Base-by-base conservation (phyloP, 1,140 invertebrate species). In the Euwallacea similis region DNA sequence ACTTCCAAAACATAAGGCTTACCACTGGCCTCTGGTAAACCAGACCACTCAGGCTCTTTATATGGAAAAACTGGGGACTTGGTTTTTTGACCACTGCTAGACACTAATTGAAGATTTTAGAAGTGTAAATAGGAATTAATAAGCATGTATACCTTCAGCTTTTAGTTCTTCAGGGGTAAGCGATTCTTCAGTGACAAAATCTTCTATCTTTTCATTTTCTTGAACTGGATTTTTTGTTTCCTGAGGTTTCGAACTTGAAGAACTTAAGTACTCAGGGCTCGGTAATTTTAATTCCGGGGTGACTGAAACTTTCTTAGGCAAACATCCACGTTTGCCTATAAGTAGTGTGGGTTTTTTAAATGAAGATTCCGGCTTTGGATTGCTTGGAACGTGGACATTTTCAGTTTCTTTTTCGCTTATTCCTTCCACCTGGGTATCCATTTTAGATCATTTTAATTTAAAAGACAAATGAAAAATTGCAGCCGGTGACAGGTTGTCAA, bases 1-100 rank as follows among this genome's bases (percentile, higher is more conserved):
- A 94, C 86, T 83, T 94, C 92, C 66, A 93, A 84, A 53, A 81
- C 84, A 78, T 91, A 92, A 8, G 85, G 79, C 16, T 81, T 80
- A 16, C 82, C 81, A 80, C 65, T 78, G 41, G 82, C 76, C 15
- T 83, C 79, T 6, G 91, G 89, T n/a, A 86, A 72, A 0, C 88
- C 88, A 56, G 89, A 87, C 93, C 93, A 95, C 66, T 83, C 80
- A 0, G 93, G 93, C 79, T 92, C 90, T 80, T 86, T 87, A 76
- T 95, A 94, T 0, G 89, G 87, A 59, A 87, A 74, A 3, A 79
- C 74, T 13, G 78, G 41, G 2, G 76, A 58, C 62, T 75, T 78
- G 11, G 77, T 76, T 33, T 70, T 10, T 21, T 21, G 43, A 47
- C 15, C 7, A 7, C 73, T 44, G 11, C 21, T 15, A 13, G 72